Conservation (phyloP, 2,888 invertebrate genomes). For the Bedellia somnulentella region DNA sequence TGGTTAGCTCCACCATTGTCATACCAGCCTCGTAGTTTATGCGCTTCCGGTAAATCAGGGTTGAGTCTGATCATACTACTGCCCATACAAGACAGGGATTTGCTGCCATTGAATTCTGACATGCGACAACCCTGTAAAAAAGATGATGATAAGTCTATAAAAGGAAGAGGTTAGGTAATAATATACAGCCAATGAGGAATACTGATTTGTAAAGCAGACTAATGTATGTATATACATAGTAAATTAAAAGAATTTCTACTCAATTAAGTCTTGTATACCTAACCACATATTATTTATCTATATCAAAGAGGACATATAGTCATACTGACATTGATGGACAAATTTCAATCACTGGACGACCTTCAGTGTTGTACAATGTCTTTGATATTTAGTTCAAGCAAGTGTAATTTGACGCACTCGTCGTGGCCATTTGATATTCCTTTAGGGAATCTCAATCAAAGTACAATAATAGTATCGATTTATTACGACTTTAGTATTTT, state of each 20-base stretch:
- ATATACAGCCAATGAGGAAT: background rate
- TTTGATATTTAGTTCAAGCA: too few species aligned
- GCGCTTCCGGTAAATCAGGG: slow-evolving; percentile 88
- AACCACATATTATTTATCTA: too few species aligned
- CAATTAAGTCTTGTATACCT: too few species aligned
- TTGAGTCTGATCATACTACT: slow-evolving; percentile 74
- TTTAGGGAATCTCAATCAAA: too few species aligned
- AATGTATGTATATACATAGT: background rate
- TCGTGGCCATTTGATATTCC: too few species aligned
- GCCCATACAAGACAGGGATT: slow-evolving; percentile 63
- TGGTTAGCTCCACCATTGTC: slow-evolving; percentile 72
- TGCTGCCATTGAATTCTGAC: slow-evolving; percentile 85
- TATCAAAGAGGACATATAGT: too few species aligned
- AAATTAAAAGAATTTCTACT: slow-evolving; percentile 1
- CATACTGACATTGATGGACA: too few species aligned
- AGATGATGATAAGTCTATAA: background rate
- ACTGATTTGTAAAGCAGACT: background rate
- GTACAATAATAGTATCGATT: too few species aligned
- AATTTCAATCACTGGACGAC: too few species aligned
- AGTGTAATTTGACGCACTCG: too few species aligned
- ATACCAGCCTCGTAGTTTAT: slow-evolving; percentile 89
- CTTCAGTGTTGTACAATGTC: too few species aligned
- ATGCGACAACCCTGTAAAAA: slow-evolving; percentile 66
- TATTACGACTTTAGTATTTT: too few species aligned
- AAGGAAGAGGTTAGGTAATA: background rate